Percentiles rank a stretch among this genome's conserved stretches.
Conservation (phyloP, 2,888 invertebrate genomes). For the Tubiluchus corallicola region DNA sequence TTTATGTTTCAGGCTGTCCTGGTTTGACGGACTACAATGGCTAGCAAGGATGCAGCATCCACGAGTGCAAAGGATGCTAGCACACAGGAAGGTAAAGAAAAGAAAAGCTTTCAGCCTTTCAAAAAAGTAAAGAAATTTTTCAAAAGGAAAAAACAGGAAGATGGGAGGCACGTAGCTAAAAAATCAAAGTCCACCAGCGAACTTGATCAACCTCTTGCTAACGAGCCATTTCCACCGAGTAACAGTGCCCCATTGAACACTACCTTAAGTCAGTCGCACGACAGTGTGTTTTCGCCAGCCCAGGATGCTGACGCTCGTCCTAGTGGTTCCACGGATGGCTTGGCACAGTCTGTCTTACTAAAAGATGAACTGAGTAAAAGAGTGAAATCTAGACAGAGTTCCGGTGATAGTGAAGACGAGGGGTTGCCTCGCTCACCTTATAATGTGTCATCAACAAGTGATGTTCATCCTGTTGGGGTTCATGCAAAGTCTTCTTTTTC, state of each 20-base stretch:
- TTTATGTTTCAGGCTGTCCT: too few relatives aligned
- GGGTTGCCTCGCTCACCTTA: background rate
- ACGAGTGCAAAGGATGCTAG: too few relatives aligned
- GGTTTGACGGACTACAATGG: too few relatives aligned
- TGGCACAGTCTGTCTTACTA: background rate
- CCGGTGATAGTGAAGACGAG: background rate
- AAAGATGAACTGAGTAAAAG: background rate
- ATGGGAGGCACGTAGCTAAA: too few relatives aligned
- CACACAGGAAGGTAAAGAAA: too few relatives aligned
- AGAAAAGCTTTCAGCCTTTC: background rate
- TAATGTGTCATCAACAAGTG: slow-evolving; percentile 1
- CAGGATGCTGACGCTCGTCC: background rate
- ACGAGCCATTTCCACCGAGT: background rate
- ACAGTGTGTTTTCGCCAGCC: background rate
- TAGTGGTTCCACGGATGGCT: too few relatives aligned
- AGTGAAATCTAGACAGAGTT: background rate
- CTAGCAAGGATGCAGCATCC: too few relatives aligned
- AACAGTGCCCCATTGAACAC: too few relatives aligned
- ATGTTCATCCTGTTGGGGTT: background rate
- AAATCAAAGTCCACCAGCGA: background rate
- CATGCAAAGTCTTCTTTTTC: background rate
- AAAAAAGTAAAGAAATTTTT: slow-evolving; percentile 1
- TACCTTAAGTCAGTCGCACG: background rate
- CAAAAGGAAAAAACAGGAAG: background rate
- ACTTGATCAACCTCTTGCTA: background rate